These are phyloP conservation scores for Balaenoptera acutorostrata DNA, from an alignment of 2,113 vertebrate genomes.

Conservation along the genomic window DNA sequence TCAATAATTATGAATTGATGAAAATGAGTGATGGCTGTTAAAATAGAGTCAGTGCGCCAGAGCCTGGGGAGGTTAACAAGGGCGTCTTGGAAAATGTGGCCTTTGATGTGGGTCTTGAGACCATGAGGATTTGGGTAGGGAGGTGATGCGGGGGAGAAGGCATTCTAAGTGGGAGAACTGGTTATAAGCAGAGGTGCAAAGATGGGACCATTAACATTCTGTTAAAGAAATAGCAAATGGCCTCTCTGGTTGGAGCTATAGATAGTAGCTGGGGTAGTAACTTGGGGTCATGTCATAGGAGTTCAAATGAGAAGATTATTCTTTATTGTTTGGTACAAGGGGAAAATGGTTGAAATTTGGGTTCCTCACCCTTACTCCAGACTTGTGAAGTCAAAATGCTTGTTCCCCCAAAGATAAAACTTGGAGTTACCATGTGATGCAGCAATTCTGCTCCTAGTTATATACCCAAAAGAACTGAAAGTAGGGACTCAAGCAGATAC, in stretches of 20 bases:
- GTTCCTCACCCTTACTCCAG: not conserved
- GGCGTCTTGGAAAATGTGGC: not conserved
- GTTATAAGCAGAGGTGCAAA: not conserved
- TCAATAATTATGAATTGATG: not conserved
- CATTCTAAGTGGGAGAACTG: not conserved
- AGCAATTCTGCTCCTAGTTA: not conserved
- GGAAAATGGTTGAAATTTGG: not conserved
- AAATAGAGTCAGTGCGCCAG: not conserved
- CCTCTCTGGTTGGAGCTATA: not conserved
- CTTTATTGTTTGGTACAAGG: not conserved
- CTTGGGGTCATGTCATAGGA: not conserved
- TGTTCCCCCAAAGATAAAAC: not conserved
- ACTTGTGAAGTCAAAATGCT: not conserved
- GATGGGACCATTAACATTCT: not conserved
- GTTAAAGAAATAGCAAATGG: not conserved
- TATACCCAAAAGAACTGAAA: not conserved
- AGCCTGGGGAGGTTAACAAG: not conserved
- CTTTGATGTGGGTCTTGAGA: not conserved
- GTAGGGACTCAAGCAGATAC: not conserved
- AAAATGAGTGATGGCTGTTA: not conserved
- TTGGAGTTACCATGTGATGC: rapidly evolving
- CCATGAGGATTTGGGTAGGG: not conserved
- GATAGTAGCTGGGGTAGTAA: not conserved
- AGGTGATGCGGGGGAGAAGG: not conserved
- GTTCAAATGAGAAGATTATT: not conserved